These are phyloP conservation scores for Julus scandinavius DNA, from an alignment of 2,888 invertebrate species.

Conservation along the genomic window DNA sequence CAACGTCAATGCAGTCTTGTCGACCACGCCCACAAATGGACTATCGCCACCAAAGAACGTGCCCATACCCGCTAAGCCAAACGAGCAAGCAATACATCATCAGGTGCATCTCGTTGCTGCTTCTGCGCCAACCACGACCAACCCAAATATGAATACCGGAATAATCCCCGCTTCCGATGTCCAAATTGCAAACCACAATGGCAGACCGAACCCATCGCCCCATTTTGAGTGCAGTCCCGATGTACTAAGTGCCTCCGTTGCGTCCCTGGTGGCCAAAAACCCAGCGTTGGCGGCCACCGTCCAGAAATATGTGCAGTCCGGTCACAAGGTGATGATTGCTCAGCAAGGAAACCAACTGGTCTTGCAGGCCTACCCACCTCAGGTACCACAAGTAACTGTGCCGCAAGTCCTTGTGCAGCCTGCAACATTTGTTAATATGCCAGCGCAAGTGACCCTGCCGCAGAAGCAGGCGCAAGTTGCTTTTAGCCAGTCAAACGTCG, in stretches of 20 bases:
- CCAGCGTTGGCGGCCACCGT: slow-evolving; percentile 39
- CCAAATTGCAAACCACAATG: not conserved
- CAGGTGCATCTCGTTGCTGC: not conserved
- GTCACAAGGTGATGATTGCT: slow-evolving; percentile 46
- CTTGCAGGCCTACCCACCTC: slow-evolving; percentile 48
- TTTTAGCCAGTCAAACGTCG: not conserved
- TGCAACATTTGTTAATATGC: not conserved
- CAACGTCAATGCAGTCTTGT: not conserved
- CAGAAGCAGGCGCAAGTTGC: not conserved
- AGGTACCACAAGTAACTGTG: not conserved
- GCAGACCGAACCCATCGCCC: not conserved
- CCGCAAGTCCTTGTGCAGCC: not conserved
- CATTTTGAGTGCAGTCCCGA: not conserved
- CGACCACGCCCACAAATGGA: not conserved
- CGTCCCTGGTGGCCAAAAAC: slow-evolving; percentile 36
- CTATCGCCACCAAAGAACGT: not conserved
- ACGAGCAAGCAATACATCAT: not conserved
- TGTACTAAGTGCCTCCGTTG: slow-evolving; percentile 20
- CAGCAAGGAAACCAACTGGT: slow-evolving; percentile 50
- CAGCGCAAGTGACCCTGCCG: not conserved
- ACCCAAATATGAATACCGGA: not conserved
- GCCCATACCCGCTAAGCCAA: not conserved
- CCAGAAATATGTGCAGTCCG: slow-evolving; percentile 12
- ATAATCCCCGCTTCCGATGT: not conserved
- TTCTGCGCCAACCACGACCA: not conserved